Percentiles rank a stretch among this genome's conserved stretches.
Conservation (phyloP, 1,140 invertebrate genomes). For the Acarapis woodi region DNA sequence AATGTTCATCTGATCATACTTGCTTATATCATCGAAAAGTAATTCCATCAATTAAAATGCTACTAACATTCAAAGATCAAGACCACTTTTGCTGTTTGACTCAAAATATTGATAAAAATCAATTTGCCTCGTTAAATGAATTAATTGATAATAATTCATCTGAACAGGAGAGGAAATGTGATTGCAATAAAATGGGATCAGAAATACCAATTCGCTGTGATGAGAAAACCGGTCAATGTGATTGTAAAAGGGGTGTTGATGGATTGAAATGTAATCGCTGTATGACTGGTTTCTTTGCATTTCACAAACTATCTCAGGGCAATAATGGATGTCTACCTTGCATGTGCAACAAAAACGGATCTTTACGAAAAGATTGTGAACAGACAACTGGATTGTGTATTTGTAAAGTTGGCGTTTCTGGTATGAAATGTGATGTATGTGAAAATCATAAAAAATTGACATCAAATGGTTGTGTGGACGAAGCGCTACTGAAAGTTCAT, state of each 20-base stretch:
- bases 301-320: conserved; percentile 48
- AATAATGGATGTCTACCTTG: conserved; percentile 34
- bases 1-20: too few species aligned
- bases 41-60: too few species aligned
- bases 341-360: conserved; percentile 38
- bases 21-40: too few species aligned
- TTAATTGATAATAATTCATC: too few species aligned
- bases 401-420: conserved; percentile 37
- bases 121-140: too few species aligned
- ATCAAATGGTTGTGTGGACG: conserved; percentile 42
- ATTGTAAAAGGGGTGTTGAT: conserved; percentile 34
- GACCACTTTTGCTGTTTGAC: too few species aligned
- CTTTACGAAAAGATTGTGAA: conserved; percentile 44
- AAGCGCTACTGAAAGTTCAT: too few species aligned
- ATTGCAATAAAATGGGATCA: conserved; percentile 3
- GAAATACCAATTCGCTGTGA: conserved; percentile 2
- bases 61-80: too few species aligned
- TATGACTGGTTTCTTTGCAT: conserved; percentile 48
- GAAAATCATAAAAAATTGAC: conserved; percentile 36
- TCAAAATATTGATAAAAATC: too few species aligned
- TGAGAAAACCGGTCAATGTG: conserved; percentile 1
- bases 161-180: too few species aligned
- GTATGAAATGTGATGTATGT: conserved; percentile 51
- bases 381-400: conserved; percentile 35
- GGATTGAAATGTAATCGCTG: conserved; percentile 63